Conservation (phyloP, 2,888 invertebrate genomes). For the Mesorhabditis spiculigera region DNA sequence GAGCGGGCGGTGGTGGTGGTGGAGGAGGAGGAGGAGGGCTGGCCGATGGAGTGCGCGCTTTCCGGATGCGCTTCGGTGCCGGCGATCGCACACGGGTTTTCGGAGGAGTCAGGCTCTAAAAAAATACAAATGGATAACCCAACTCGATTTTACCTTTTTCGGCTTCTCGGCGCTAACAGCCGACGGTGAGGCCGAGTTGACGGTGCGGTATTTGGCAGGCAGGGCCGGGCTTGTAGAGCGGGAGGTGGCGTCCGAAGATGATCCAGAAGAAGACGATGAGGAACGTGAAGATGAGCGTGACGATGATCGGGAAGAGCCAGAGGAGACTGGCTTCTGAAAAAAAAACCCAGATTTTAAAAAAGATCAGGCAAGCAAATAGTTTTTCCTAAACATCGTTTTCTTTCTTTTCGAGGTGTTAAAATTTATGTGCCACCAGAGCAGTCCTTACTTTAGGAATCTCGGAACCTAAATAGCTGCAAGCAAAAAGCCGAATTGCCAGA, state of each 20-base stretch:
- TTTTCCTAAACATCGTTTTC: no score
- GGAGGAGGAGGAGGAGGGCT: conserved; percentile 10
- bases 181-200: not conserved
- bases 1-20: conserved; percentile 8
- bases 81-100: not conserved
- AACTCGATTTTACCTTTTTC: not conserved
- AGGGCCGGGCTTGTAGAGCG: conserved; percentile 10
- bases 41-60: not conserved
- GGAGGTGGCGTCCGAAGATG: not conserved
- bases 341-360: not conserved
- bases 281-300: conserved; percentile 8
- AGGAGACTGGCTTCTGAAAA: not conserved
- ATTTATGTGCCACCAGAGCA: no score
- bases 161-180: not conserved
- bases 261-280: conserved; percentile 9
- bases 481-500: no score
- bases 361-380: not conserved
- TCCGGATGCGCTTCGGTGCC: not conserved
- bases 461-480: no score
- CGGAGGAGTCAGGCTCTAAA: not conserved
- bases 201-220: conserved; percentile 17
- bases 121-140: not conserved
- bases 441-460: no score
- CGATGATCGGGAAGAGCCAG: not conserved
- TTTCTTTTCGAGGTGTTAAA: no score